Percentiles rank a stretch among this genome's conserved stretches.
Evolutionary conservation across 2,113 vertebrate genomes (phyloP).

Genomic region (Epinephelus fuscoguttatus): DNA sequence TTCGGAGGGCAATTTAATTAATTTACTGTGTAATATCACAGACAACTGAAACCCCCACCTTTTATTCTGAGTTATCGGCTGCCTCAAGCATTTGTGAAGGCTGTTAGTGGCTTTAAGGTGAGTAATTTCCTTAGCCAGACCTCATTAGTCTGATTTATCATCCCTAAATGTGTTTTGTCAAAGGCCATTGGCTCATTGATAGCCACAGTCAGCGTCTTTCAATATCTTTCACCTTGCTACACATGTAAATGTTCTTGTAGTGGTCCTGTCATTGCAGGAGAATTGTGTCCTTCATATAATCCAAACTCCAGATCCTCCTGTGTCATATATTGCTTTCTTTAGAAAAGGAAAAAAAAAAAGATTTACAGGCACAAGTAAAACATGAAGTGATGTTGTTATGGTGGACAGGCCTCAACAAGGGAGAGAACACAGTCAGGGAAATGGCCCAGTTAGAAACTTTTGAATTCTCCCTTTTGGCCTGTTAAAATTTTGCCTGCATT

Average conservation of each 20-base stretch:
- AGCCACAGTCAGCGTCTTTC: conserved; percentile 54
- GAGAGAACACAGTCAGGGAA: conserved; percentile 10
- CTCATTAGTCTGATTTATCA: conserved; percentile 69
- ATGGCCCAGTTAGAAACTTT: conserved; percentile 40
- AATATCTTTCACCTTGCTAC: conserved; percentile 35
- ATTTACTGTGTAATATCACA: conserved; percentile 48
- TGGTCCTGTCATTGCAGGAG: neutral
- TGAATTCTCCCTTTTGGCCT: conserved; percentile 35
- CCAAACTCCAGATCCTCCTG: neutral
- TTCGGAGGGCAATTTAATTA: conserved; percentile 29
- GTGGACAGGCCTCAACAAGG: conserved; percentile 15
- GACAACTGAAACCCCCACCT: conserved; percentile 28
- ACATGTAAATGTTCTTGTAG: conserved; percentile 17
- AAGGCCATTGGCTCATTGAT: conserved; percentile 66
- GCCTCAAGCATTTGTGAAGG: conserved; percentile 24
- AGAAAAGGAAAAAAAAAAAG: neutral
- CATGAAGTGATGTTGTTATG: neutral
- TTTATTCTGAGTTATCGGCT: conserved; percentile 39
- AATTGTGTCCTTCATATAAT: neutral
- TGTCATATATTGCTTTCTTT: neutral
- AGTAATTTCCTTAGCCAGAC: conserved; percentile 55
- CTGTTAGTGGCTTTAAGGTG: conserved; percentile 57
- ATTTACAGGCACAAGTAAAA: conserved; percentile 24
- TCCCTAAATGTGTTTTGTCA: conserved; percentile 64
- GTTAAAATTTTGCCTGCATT: conserved; percentile 18